Percentiles rank a stretch among this genome's conserved stretches.
These are phyloP conservation scores for Eupeodes corollae DNA, from an alignment of 1,140 invertebrate species.

Conservation along the genomic window DNA sequence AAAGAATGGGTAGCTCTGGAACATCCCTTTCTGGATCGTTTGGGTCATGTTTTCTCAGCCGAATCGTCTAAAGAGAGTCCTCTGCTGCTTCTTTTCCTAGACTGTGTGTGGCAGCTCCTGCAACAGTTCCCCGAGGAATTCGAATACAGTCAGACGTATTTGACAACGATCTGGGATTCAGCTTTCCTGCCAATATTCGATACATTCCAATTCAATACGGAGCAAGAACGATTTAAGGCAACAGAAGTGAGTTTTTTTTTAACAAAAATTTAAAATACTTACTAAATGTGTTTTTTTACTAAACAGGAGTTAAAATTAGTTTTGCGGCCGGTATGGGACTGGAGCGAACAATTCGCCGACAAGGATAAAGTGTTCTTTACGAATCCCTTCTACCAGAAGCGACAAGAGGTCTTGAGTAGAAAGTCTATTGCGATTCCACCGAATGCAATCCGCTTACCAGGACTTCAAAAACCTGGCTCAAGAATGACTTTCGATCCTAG, in stretches of 20 bases:
- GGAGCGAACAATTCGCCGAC: slow-evolving; percentile 69
- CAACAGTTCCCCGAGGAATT: slow-evolving; percentile 80
- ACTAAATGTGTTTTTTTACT: slow-evolving; percentile 7
- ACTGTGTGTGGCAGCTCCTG: slow-evolving; percentile 85
- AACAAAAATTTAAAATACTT: background rate
- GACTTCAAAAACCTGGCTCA: slow-evolving; percentile 7
- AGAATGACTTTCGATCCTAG: slow-evolving; percentile 28
- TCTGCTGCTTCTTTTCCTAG: slow-evolving; percentile 80
- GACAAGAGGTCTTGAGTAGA: slow-evolving; percentile 2
- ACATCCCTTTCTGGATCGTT: slow-evolving; percentile 67
- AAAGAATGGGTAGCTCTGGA: slow-evolving; percentile 91
- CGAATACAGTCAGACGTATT: slow-evolving; percentile 86
- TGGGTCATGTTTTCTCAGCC: slow-evolving; percentile 45
- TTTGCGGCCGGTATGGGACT: slow-evolving; percentile 70
- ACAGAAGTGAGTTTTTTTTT: slow-evolving; percentile 31
- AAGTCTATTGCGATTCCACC: slow-evolving; percentile 12
- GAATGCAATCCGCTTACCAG: slow-evolving; percentile 23
- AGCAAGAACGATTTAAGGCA: slow-evolving; percentile 50
- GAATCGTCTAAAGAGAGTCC: slow-evolving; percentile 51
- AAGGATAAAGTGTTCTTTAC: slow-evolving; percentile 64
- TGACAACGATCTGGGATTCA: slow-evolving; percentile 84
- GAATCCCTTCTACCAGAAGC: slow-evolving; percentile 58
- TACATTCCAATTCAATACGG: slow-evolving; percentile 83
- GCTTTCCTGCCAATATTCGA: slow-evolving; percentile 78
- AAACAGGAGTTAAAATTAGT: slow-evolving; percentile 40